phyloP scores from a whole-genome alignment of 2,888 invertebrate species.

The Scelioninae gen. 1 region DNA sequence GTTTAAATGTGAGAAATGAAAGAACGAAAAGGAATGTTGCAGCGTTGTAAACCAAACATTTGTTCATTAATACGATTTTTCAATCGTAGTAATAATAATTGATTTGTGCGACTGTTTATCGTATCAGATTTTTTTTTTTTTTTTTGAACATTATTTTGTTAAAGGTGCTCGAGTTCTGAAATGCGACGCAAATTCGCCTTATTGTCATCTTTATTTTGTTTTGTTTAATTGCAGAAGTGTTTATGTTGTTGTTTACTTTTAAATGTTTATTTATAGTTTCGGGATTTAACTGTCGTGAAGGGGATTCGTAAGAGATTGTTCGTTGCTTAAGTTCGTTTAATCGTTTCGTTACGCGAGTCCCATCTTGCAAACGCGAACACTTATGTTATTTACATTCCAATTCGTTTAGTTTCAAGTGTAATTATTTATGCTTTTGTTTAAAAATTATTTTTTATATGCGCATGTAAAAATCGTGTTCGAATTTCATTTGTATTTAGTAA shows the following conservation, averaged over 20 bases:
- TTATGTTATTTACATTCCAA: constrained; percentile 62
- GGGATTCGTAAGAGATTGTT: constrained; percentile 26
- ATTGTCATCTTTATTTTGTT: no score
- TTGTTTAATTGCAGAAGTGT: constrained; percentile 36
- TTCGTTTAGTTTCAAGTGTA: constrained; percentile 44
- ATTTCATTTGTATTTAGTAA: constrained; percentile 25
- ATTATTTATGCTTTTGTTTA: constrained; percentile 47
- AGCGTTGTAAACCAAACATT: no score
- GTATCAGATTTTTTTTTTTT: no score
- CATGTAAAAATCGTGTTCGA: neutral
- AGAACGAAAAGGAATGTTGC: no score
- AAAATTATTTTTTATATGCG: constrained; percentile 1
- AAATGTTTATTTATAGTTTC: constrained; percentile 57
- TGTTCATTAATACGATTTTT: no score
- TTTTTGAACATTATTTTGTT: no score
- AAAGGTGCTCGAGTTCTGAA: no score
- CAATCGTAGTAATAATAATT: no score
- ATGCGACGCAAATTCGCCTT: no score
- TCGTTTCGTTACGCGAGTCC: constrained; percentile 32
- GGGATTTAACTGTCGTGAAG: constrained; percentile 17
- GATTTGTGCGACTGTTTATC: no score
- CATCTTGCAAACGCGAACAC: constrained; percentile 29
- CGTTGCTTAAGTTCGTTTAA: constrained; percentile 49
- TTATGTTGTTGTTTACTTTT: constrained; percentile 56
- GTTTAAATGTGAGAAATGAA: no score